Conservation (phyloP, 2,888 invertebrate genomes). For the Hermodice carunculata region DNA sequence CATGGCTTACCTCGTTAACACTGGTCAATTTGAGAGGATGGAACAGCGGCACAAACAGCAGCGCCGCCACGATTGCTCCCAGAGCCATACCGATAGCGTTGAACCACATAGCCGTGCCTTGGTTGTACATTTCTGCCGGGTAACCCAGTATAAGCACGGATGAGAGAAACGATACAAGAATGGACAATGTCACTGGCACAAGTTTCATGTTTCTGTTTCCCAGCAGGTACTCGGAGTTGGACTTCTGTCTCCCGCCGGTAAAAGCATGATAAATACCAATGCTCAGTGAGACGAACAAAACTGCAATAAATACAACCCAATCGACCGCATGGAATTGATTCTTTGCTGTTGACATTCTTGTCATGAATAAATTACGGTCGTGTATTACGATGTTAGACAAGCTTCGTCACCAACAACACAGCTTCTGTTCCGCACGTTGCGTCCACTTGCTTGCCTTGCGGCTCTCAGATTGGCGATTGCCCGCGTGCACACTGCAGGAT, state of each 20-base stretch:
- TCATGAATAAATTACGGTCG: too few relatives aligned
- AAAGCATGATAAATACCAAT: constrained; percentile 71
- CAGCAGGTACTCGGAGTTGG: constrained; percentile 66
- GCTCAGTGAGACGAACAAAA: constrained; percentile 59
- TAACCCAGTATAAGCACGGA: constrained; percentile 63
- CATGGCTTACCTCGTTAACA: constrained; percentile 60
- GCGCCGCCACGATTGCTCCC: constrained; percentile 52
- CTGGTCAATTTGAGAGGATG: constrained; percentile 11
- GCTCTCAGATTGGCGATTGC: too few relatives aligned
- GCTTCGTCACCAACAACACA: too few relatives aligned
- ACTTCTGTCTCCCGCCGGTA: constrained; percentile 73
- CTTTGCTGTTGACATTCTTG: too few relatives aligned
- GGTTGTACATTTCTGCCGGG: constrained; percentile 63
- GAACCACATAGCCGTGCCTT: constrained; percentile 59
- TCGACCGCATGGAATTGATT: too few relatives aligned
- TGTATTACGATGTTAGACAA: too few relatives aligned
- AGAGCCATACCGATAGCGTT: constrained; percentile 51
- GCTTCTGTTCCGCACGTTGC: too few relatives aligned
- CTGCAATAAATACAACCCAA: constrained; percentile 61
- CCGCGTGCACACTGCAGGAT: too few relatives aligned
- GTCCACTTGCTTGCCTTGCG: too few relatives aligned
- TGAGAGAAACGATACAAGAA: constrained; percentile 67
- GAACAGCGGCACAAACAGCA: constrained; percentile 48
- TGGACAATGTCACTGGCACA: constrained; percentile 67
- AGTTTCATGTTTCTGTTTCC: constrained; percentile 65